Conservation (phyloP, 2,888 invertebrate species). For the Phengaris alcon region DNA sequence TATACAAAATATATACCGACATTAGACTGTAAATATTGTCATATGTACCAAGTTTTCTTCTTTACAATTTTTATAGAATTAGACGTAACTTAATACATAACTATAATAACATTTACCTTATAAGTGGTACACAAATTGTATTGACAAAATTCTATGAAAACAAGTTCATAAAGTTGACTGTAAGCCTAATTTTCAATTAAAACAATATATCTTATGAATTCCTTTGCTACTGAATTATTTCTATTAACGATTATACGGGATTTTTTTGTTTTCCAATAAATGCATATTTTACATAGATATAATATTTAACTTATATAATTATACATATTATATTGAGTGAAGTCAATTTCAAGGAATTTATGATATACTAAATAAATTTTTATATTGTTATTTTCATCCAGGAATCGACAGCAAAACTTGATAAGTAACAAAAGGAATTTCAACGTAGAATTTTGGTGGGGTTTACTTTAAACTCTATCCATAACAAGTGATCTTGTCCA, state of each 20-base stretch:
- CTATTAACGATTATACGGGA: neutral
- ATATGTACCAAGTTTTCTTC: conserved; percentile 77
- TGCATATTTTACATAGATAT: neutral
- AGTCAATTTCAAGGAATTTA: conserved; percentile 25
- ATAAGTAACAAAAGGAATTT: neutral
- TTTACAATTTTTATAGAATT: conserved; percentile 72
- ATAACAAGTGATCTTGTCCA: conserved; percentile 54
- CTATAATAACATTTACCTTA: conserved; percentile 30
- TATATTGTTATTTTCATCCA: conserved; percentile 16
- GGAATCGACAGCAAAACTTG: neutral
- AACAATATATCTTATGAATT: neutral
- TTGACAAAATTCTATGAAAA: conserved; percentile 5
- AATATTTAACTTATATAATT: conserved; percentile 1
- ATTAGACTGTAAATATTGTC: conserved; percentile 70
- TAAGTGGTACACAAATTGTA: conserved; percentile 33
- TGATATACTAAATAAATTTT: conserved; percentile 3
- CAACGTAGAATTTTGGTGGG: neutral
- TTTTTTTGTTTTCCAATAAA: neutral
- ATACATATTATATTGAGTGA: conserved; percentile 14
- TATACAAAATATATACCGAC: conserved; percentile 72
- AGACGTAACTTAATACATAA: neutral
- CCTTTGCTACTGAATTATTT: neutral
- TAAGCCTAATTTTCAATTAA: neutral
- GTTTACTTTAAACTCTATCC: neutral
- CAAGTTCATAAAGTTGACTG: neutral